Evolutionary conservation across 2,888 invertebrate genomes (phyloP).

Genomic region (Bugula neritina): DNA sequence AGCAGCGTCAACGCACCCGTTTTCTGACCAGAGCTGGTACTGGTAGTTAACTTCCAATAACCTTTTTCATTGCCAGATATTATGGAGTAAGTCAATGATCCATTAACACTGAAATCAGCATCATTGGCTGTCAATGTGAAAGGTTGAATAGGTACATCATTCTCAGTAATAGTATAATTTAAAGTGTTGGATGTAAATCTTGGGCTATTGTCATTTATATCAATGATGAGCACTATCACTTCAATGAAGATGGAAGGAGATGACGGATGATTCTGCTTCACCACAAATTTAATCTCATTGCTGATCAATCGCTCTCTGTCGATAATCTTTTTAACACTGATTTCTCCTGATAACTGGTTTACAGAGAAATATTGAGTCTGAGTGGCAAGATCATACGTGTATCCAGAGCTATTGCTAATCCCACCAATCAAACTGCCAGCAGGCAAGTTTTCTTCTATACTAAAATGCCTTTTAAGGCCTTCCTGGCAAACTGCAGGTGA

Average conservation of each 20-base stretch:
- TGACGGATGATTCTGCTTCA: background rate
- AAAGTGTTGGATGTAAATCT: background rate
- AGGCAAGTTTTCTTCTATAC: conserved; percentile 19
- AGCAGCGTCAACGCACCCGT: background rate
- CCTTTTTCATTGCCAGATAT: conserved; percentile 16
- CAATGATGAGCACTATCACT: background rate
- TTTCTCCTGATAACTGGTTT: conserved; percentile 6
- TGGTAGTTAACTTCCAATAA: conserved; percentile 15
- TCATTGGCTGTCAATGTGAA: conserved; percentile 9
- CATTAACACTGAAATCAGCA: background rate
- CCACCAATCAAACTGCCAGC: background rate
- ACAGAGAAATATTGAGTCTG: conserved; percentile 3
- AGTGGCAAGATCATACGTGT: conserved; percentile 16
- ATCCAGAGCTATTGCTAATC: background rate
- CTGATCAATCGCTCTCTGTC: background rate
- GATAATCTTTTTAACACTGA: background rate
- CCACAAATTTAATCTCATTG: conserved; percentile 12
- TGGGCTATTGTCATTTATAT: conserved; percentile 14
- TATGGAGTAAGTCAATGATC: background rate
- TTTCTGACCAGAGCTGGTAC: background rate
- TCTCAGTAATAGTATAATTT: conserved; percentile 3
- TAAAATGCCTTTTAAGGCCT: background rate
- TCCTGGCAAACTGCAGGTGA: background rate
- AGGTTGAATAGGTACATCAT: conserved; percentile 19
- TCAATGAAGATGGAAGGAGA: background rate